Evolutionary conservation across 2,888 invertebrate genomes (phyloP), one percentile per base, ranked within the genome.

Genomic region (Melanargia galathea): DNA sequence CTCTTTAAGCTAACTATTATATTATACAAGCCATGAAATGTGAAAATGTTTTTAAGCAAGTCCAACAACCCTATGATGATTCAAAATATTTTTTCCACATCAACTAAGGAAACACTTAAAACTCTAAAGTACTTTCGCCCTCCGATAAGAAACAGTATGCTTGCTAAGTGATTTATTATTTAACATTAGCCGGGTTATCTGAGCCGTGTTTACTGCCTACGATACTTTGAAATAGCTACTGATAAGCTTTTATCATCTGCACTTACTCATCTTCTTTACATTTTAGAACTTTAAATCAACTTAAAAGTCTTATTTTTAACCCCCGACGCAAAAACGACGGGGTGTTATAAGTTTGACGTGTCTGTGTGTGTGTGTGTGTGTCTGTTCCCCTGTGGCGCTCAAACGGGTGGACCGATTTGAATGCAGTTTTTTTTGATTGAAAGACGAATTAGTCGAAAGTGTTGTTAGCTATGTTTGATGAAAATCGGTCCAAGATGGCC

Each of bases 131-230:
- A 61, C 55, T 62, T 60, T 46, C 48, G 35, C 48, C 56, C 43
- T 8, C 35, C 45, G 69, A 71, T 70, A 70, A 70, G 69, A 24
- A 60, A 54, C 56, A 63, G 60, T 65, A 65, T 65, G 70, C 61
- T 68, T 62, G 63, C 64, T 30, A 62, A 63, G 67, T 70, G 70
- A 71, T 71, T 70, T 71, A 70, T 66, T 62, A 64, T 58, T 62
- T 55, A 62, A 66, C 69, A 69, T 69, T 70, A 70, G 63, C 54
- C 57, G 49, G 56, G 57, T 68, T 66, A 70, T 66, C 70, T 62
- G 51, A 43, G 33, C 57, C 60, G 62, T 63, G 67, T 66, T 66
- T 60, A 68, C 64, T 60, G 67, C 69, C 63, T 70, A 65, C 65
- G 63, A 70, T 68, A 69, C 68, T 64, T 66, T 65, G 65, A 69